Base-by-base conservation (phyloP, 1,140 invertebrate genomes). In the Drosophila ohnishii region DNA sequence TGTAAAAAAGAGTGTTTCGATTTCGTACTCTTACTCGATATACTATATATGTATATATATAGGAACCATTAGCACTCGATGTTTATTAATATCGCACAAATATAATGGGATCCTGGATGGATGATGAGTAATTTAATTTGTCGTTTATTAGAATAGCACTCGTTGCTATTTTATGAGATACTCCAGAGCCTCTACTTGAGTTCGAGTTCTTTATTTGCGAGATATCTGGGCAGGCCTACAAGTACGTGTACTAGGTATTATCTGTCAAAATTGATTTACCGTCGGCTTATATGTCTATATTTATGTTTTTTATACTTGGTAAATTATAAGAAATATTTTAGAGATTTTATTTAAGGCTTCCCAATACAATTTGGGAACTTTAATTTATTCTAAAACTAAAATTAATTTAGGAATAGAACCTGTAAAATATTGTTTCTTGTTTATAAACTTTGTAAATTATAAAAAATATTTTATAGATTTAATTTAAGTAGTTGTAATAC, bases 81-180 rank as follows among this genome's bases (percentile, higher is more conserved):
- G 80, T 72, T 79, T 84, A 72, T 84, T 72, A 79, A 83, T 80
- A 57, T 39, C 58, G 14, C 56, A 44, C 60, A 37, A 75, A 75
- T 57, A 56, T 63, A 56, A 66, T 78, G 74, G 45, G 47, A 72
- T 62, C 51, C 34, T 16, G 40, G 61, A 30, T 51, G 45, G 63
- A 57, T 78, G 78, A 84, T 86, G 87, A 84, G 77, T 90, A 90
- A 90, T 90, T 90, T 76, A 81, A 90, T 90, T 90, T 90, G 87
- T 78, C 69, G 87, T 78, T 90, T 90, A 90, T 90, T 90, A 82
- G 87, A 83, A 83, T 75, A 87, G 82, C 87, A 90, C 87, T 90
- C 32, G 69, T 71, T 78, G 73, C 9, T 76, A 77, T 90, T 90
- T 90, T 90, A 90, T 90, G 87, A 90, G 70, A 87, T 90, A 90